These are phyloP conservation scores for Brotogeris chrysoptera DNA, from an alignment of 2,797 vertebrate species.

Conservation along the genomic window DNA sequence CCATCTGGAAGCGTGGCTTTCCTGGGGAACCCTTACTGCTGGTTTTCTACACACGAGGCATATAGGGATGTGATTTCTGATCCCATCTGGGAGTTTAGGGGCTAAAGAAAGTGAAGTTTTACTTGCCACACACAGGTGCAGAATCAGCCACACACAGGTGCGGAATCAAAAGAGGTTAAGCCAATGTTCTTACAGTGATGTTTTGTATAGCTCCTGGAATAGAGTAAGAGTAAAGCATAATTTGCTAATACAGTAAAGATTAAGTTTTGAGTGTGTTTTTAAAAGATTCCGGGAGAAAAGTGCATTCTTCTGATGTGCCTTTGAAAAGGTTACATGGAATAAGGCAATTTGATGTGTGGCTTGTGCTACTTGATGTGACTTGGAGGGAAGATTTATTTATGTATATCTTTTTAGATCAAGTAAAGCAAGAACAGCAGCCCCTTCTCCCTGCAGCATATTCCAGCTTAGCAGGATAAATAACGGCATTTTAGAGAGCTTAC, in stretches of 20 bases:
- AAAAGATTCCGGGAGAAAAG: background rate
- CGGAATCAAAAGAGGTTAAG: background rate
- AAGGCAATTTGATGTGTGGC: background rate
- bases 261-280: background rate
- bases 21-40: background rate
- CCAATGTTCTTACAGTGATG: background rate
- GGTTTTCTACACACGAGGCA: background rate
- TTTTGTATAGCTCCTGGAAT: background rate
- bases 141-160: background rate
- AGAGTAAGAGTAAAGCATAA: background rate
- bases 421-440: background rate
- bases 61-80: background rate
- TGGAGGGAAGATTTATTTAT: background rate
- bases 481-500: background rate
- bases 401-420: background rate
- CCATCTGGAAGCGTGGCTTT: accelerated
- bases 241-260: background rate
- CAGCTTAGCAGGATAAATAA: background rate
- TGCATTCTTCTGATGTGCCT: background rate
- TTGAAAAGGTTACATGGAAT: background rate
- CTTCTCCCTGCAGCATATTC: background rate
- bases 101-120: background rate
- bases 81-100: background rate
- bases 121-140: background rate
- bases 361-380: background rate